These are phyloP conservation scores for Dasyornis broadbenti DNA, from an alignment of 2,113 vertebrate genomes.

Conservation along the genomic window DNA sequence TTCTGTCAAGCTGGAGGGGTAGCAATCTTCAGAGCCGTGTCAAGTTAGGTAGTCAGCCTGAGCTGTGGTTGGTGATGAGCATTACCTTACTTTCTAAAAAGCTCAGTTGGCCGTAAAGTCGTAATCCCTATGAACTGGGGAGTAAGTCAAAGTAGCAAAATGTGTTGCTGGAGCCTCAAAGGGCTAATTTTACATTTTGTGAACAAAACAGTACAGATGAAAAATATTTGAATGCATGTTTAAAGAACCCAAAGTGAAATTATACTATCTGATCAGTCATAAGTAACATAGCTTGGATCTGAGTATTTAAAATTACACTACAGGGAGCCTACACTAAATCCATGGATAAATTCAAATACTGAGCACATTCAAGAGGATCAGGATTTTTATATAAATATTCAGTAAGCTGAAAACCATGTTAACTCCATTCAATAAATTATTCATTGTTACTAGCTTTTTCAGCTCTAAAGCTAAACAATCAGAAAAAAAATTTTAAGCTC, in stretches of 20 bases:
- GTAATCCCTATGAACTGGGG: neutral
- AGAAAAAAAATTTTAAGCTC: neutral
- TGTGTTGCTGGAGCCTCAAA: neutral
- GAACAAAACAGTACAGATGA: neutral
- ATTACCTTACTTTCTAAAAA: neutral
- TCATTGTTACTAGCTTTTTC: neutral
- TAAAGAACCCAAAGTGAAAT: neutral
- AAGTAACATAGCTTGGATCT: neutral
- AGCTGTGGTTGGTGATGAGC: neutral
- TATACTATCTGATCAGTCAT: neutral
- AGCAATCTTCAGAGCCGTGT: neutral
- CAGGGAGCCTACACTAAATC: neutral
- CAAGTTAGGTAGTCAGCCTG: neutral
- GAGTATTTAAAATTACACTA: neutral
- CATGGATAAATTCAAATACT: neutral
- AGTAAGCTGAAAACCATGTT: neutral
- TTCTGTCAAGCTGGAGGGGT: neutral
- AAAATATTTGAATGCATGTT: neutral
- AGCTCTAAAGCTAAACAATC: neutral
- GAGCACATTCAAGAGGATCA: neutral
- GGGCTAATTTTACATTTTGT: neutral
- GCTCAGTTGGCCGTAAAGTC: neutral
- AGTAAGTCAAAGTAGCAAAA: neutral
- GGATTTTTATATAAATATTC: neutral
- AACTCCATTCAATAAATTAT: constrained; percentile 1